These are phyloP conservation scores for Corythornis madagascariensis DNA, from an alignment of 2,113 vertebrate species.

Conservation along the genomic window DNA sequence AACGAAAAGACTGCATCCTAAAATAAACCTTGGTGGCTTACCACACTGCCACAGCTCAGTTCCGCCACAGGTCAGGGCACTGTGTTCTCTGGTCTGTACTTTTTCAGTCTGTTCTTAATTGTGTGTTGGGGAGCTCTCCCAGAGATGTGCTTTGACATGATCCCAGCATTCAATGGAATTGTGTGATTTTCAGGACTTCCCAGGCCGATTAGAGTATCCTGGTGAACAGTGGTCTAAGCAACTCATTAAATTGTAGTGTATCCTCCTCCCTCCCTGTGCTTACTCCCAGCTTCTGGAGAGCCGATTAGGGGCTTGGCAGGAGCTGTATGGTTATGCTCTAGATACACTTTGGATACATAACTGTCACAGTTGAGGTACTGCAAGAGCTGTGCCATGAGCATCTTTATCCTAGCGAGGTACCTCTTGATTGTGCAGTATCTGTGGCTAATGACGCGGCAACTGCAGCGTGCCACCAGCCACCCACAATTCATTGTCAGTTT, in stretches of 20 bases:
- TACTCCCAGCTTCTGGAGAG: constrained; percentile 22
- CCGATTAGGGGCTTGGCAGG: constrained; percentile 64
- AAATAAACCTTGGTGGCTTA: not conserved
- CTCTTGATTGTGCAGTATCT: constrained; percentile 24
- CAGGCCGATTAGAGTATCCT: not conserved
- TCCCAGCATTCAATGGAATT: not conserved
- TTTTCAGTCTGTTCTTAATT: not conserved
- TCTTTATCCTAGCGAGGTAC: constrained; percentile 33
- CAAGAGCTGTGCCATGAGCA: not conserved
- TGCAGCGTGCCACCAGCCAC: constrained; percentile 19
- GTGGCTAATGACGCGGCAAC: not conserved
- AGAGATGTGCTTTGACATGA: not conserved
- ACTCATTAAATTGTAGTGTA: not conserved
- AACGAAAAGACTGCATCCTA: not conserved
- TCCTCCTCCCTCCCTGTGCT: constrained; percentile 21
- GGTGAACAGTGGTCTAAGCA: constrained; percentile 27
- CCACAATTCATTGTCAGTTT: constrained; percentile 34
- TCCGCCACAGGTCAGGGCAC: not conserved
- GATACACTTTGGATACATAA: constrained; percentile 57
- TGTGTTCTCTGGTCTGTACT: not conserved
- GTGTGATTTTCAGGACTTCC: not conserved
- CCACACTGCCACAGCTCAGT: not conserved
- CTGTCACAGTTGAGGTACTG: constrained; percentile 64
- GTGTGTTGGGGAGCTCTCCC: not conserved
- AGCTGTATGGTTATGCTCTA: constrained; percentile 57